These are phyloP conservation scores for Meriones unguiculatus DNA, from an alignment of 2,113 vertebrate species.

Conservation along the genomic window DNA sequence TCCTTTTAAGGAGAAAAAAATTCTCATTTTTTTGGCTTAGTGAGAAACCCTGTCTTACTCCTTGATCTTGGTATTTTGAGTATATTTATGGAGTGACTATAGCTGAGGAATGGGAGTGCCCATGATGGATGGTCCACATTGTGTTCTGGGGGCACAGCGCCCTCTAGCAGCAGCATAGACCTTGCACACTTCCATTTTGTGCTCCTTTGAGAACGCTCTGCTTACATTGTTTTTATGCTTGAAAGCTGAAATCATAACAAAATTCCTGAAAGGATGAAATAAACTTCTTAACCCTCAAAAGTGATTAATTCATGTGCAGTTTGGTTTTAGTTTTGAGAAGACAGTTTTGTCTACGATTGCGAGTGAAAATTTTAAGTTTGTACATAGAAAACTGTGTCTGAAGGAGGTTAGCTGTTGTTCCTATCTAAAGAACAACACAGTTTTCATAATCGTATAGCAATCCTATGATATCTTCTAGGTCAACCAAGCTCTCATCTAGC, in stretches of 20 bases:
- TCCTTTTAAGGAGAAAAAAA: conserved; percentile 62
- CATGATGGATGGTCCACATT: background rate
- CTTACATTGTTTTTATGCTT: background rate
- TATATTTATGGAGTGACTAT: background rate
- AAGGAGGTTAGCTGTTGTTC: background rate
- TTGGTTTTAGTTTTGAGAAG: background rate
- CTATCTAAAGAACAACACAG: conserved; percentile 1
- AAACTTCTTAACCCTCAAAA: background rate
- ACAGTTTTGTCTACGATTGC: conserved; percentile 5
- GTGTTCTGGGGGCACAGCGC: background rate
- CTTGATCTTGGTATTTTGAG: conserved; percentile 39
- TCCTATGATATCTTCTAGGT: background rate
- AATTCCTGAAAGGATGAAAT: background rate
- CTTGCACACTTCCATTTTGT: background rate
- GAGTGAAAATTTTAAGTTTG: background rate
- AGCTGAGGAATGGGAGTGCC: background rate
- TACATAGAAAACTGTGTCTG: background rate
- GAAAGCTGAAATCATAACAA: background rate
- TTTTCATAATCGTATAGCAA: background rate
- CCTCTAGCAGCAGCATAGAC: background rate
- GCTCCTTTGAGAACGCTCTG: background rate
- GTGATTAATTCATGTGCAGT: conserved; percentile 18
- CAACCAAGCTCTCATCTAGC: conserved; percentile 17
- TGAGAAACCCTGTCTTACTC: conserved; percentile 62
- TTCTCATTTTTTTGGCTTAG: background rate